Base-by-base conservation (phyloP, 23 tunicate species). In the Styela clava region DNA sequence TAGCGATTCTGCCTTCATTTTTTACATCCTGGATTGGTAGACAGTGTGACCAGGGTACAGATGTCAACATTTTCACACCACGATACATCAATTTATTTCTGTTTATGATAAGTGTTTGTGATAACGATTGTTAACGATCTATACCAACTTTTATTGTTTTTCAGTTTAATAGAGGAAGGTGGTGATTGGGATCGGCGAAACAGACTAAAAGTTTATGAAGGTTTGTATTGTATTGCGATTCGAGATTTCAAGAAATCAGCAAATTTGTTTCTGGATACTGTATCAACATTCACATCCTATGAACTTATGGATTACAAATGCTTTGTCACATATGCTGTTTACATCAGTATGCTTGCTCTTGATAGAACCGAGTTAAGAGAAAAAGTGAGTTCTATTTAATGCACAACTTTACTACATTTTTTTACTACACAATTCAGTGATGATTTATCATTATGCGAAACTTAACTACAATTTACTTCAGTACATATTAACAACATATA, bases 131-230 rank as follows among this genome's bases (percentile, higher is more conserved):
- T n/a, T n/a, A n/a, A n/a, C n/a, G n/a, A n/a, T n/a, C n/a, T n/a
- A n/a, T n/a, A n/a, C n/a, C n/a, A n/a, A n/a, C n/a, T n/a, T n/a
- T n/a, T n/a, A n/a, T n/a, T n/a, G n/a, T n/a, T 79, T 51, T 28
- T 9, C 77, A 83, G 81, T 35, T 35, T 95, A 64, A 95, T 95
- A 31, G 99, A 95, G 16, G 99, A 89, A 61, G 99, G 99, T 33
- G 99, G 99, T 31, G 99, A 94, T 62, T 94, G 99, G 99, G 99
- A 94, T 56, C 35, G 99, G 78, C 70, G 99, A 79, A 94, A 94
- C 74, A 84, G 99, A 30, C 68, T 94, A 34, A 94, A 94, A 83
- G 99, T 94, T 16, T 94, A 94, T 68, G 90, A 94, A 74, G 99
- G 99, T 12, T 68, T 94, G 16, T 94, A 94, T 71, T 78, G 74